These are phyloP conservation scores for Drosophila neocordata DNA, from an alignment of 1,140 invertebrate genomes.

Conservation along the genomic window DNA sequence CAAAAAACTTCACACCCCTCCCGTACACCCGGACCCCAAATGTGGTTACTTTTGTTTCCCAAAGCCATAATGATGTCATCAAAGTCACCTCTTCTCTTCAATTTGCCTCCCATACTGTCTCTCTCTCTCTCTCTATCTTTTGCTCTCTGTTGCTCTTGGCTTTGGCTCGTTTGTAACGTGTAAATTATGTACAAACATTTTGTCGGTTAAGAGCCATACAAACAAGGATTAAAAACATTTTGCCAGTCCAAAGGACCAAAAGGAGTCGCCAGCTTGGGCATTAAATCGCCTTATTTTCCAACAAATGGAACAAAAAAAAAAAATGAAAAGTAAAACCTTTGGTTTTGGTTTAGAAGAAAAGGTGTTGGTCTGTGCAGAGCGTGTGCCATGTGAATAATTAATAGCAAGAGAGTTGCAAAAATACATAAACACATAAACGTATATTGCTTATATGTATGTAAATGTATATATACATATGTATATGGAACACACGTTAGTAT, in stretches of 20 bases:
- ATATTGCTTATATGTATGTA: too few species aligned
- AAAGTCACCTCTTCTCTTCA: conserved; percentile 34
- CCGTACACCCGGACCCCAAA: conserved; percentile 6
- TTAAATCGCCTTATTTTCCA: conserved; percentile 74
- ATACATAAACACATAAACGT: too few species aligned
- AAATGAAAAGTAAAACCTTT: conserved; percentile 35
- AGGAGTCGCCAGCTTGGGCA: conserved; percentile 26
- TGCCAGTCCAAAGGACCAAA: conserved; percentile 14
- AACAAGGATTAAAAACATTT: conserved; percentile 64
- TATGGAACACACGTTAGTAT: too few species aligned
- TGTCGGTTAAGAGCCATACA: conserved; percentile 43
- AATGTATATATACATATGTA: neutral
- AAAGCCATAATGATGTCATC: conserved; percentile 79
- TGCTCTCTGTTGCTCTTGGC: conserved; percentile 19
- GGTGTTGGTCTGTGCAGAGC: conserved; percentile 46
- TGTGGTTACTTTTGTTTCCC: conserved; percentile 76
- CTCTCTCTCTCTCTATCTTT: neutral
- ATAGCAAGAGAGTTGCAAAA: conserved; percentile 27
- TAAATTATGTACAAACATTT: conserved; percentile 74
- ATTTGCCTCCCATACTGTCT: neutral
- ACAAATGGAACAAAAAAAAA: conserved; percentile 9
- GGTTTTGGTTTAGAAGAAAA: conserved; percentile 24
- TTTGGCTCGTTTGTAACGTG: conserved; percentile 61
- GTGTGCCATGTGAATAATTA: conserved; percentile 70
- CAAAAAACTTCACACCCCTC: conserved; percentile 7